phyloP scores from a whole-genome alignment of 2,888 invertebrate species.

The Drosophila picticornis region DNA sequence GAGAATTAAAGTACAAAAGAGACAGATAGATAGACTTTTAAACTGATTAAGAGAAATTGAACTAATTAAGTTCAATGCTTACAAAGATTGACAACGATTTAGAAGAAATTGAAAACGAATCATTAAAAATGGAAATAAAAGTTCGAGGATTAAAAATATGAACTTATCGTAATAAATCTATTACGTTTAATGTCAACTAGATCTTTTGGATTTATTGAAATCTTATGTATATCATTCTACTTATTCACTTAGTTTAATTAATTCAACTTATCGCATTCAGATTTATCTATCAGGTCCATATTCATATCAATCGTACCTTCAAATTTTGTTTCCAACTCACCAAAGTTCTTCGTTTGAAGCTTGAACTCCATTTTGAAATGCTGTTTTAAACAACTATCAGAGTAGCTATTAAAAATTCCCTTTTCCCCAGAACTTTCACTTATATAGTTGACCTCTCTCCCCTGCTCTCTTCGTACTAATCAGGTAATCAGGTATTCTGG shows the following conservation, averaged over 20 bases:
- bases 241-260: not conserved
- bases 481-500: constrained; percentile 22
- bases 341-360: not conserved
- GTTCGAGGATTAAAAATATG: not conserved
- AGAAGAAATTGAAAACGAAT: not conserved
- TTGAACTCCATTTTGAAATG: not conserved
- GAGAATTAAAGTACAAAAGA: too few species aligned
- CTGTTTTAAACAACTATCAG: not conserved
- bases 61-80: too few species aligned
- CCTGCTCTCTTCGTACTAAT: not conserved
- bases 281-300: not conserved
- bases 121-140: too few species aligned
- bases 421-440: not conserved
- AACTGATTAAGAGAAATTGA: not conserved
- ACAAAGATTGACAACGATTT: too few species aligned
- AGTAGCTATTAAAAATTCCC: not conserved
- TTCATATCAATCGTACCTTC: not conserved
- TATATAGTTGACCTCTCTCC: not conserved
- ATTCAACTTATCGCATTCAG: not conserved
- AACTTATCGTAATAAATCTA: too few species aligned
- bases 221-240: not conserved
- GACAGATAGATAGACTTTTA: not conserved
- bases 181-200: too few species aligned
- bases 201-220: too few species aligned
- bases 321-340: not conserved